Evolutionary conservation across 2,113 vertebrate genomes (phyloP), one percentile per base, ranked within the genome.

Genomic region (Salminus brasiliensis): DNA sequence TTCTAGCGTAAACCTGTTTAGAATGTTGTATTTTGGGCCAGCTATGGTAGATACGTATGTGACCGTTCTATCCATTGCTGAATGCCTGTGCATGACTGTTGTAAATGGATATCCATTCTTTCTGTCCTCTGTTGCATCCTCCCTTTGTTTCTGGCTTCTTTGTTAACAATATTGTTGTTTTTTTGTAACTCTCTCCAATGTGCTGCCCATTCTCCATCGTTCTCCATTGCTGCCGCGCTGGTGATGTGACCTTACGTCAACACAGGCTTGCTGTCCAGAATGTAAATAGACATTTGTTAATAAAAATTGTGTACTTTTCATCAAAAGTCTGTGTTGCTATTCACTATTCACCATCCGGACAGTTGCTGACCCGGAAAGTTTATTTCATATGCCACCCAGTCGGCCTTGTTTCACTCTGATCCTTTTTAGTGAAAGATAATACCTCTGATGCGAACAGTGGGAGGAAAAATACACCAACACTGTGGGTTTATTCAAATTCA

Each of bases 211-310:
- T 72, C 79, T 89, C 78, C 67, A 45, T 57, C 25, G 39, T 43
- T 74, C 39, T 23, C 67, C 82, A 82, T 88, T 85, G 86, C 85
- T 52, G 63, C 23, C 55, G 34, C 12, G 10, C 76, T 59, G 68
- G 80, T 82, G 81, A 84, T 86, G 82, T 88, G 74, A 86, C 80
- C 79, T 74, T 89, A 82, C 85, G 88, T 86, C 83, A 81, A 87
- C 65, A 87, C 85, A 88, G 88, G 83, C 85, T 89, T 89, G 88
- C 86, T 91, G 88, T 85, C 87, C 83, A 82, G 34, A 89, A 45
- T 88, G 91, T 93, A 92, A 92, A 93, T 92, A 94, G 67, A 55
- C 80, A 83, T 91, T 92, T 91, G 85, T 88, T 89, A 92, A 91
- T 92, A 89, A 92, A 93, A 62, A 66, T 53, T 57, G 82, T 87